phyloP scores from a whole-genome alignment of 1,140 invertebrate genomes.

The Tetragonula clypearis region DNA sequence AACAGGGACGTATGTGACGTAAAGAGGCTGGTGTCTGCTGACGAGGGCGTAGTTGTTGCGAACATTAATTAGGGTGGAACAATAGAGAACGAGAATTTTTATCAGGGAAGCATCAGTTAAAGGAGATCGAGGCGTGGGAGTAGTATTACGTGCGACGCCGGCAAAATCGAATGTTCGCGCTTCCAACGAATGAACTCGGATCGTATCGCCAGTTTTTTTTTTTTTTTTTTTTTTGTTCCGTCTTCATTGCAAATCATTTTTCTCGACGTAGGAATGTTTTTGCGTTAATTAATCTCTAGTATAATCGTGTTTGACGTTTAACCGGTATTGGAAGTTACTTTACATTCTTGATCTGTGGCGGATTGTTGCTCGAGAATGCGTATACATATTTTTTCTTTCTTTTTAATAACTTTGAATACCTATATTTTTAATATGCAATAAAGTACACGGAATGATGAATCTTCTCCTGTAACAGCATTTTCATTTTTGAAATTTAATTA shows the following conservation, averaged over 20 bases:
- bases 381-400: background rate
- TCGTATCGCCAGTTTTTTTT: background rate
- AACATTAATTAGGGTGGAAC: conserved; percentile 80
- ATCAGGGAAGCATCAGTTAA: conserved; percentile 73
- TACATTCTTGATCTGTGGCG: background rate
- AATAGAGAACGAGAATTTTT: conserved; percentile 81
- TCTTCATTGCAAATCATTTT: background rate
- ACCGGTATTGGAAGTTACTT: background rate
- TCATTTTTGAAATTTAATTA: background rate
- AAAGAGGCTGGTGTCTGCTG: conserved; percentile 20
- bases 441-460: background rate
- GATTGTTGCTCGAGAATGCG: background rate
- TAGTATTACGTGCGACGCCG: conserved; percentile 61
- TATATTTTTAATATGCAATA: background rate
- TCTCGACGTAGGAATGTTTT: no score
- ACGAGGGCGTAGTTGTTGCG: conserved; percentile 53
- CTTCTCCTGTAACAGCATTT: background rate
- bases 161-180: conserved; percentile 39
- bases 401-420: background rate
- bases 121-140: conserved; percentile 79
- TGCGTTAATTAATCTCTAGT: background rate
- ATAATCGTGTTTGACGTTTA: background rate
- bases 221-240: background rate
- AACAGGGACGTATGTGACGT: conserved; percentile 73
- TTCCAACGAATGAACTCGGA: background rate